Evolutionary conservation across 2,888 invertebrate species (phyloP).

Genomic region (Diplolepis rosae): DNA sequence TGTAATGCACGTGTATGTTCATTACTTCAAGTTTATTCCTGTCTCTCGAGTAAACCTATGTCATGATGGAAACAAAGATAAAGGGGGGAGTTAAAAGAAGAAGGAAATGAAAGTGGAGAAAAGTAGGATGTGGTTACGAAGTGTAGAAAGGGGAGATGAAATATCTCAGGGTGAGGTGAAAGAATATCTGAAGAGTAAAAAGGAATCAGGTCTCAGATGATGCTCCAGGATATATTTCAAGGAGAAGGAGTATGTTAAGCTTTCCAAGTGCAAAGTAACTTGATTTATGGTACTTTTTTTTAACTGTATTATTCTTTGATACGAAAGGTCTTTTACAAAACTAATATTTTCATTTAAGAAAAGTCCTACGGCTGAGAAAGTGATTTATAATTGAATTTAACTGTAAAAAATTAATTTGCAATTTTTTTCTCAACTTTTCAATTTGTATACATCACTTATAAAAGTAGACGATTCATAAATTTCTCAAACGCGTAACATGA

Average conservation of each 20-base stretch:
- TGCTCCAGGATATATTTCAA: conserved; percentile 20
- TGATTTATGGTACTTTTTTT: conserved; percentile 10
- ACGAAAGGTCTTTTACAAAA: neutral
- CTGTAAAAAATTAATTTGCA: too few species aligned
- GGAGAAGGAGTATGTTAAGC: conserved; percentile 16
- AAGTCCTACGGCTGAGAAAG: neutral
- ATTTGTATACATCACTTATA: too few species aligned
- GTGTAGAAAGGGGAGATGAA: conserved; percentile 22
- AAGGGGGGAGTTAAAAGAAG: neutral
- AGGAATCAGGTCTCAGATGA: conserved; percentile 28
- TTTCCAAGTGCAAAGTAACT: conserved; percentile 9
- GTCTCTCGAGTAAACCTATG: neutral
- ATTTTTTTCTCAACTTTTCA: too few species aligned
- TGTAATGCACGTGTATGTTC: too few species aligned
- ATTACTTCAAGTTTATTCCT: conserved; percentile 20
- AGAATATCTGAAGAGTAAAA: conserved; percentile 13
- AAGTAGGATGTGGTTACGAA: conserved; percentile 23
- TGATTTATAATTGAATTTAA: too few species aligned
- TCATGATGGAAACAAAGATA: neutral
- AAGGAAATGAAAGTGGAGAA: neutral
- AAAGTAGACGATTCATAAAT: too few species aligned
- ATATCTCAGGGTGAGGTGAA: conserved; percentile 15
- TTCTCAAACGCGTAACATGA: too few species aligned
- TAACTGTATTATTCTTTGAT: conserved; percentile 3
- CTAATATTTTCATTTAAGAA: neutral